phyloP scores from a whole-genome alignment of 1,140 invertebrate species.

The Papilio machaon region DNA sequence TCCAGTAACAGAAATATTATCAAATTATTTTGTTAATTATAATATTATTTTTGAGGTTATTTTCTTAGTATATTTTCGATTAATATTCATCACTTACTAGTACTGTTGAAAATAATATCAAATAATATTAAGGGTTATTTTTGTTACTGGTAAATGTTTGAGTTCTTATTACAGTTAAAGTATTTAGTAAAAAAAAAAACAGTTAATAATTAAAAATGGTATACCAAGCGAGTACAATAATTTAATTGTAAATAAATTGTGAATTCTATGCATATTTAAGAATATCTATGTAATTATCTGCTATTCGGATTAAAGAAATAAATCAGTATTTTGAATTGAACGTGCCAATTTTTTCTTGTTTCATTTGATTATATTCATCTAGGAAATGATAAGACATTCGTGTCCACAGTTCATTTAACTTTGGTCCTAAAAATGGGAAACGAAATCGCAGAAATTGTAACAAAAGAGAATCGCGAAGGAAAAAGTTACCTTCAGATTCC shows the following conservation, averaged over 20 bases:
- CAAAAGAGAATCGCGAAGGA: too few relatives aligned
- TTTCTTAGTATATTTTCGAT: not conserved
- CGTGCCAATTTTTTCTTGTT: slow-evolving; percentile 76
- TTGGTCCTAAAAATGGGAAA: too few relatives aligned
- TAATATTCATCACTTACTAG: not conserved
- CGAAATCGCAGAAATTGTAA: too few relatives aligned
- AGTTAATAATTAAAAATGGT: slow-evolving; percentile 63
- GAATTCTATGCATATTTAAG: slow-evolving; percentile 66
- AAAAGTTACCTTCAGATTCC: too few relatives aligned
- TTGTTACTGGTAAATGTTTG: slow-evolving; percentile 44
- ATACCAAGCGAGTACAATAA: slow-evolving; percentile 80
- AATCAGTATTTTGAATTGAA: slow-evolving; percentile 79
- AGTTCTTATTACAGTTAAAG: slow-evolving; percentile 47
- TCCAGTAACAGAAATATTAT: slow-evolving; percentile 37
- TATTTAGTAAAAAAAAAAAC: slow-evolving; percentile 47
- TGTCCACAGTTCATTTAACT: too few relatives aligned
- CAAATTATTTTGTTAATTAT: slow-evolving; percentile 17
- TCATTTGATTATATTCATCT: slow-evolving; percentile 52
- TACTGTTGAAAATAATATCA: not conserved
- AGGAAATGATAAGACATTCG: too few relatives aligned
- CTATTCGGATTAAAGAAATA: slow-evolving; percentile 71
- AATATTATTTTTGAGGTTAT: not conserved
- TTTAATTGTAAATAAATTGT: slow-evolving; percentile 74
- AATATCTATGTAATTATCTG: slow-evolving; percentile 66
- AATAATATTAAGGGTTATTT: not conserved